Evolutionary conservation across 2,888 invertebrate species (phyloP), one percentile per base, ranked within the genome.

Genomic region (Netelia fuscicornis): DNA sequence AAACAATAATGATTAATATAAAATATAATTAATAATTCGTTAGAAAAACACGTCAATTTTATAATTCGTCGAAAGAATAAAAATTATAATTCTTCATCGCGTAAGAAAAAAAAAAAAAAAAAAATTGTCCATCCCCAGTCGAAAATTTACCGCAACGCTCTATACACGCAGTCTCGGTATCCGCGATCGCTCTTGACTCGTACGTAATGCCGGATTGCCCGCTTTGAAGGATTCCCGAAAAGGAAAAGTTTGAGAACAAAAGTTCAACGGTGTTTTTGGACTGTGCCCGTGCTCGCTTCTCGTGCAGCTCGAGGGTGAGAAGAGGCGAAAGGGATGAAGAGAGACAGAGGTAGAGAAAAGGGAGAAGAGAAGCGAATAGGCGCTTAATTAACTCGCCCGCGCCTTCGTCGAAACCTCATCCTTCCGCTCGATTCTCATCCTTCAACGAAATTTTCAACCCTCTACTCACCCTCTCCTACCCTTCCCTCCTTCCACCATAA

Each of bases 361-460:
- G 37, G 56, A 56, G 58, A 67, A 74, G 83, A 70, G 65, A 85
- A 79, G 83, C 76, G 83, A 88, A 84, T 84, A 64, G 75, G 64
- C 77, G 87, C 83, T 90, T 89, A 87, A 90, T 90, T 89, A 89
- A 89, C 88, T 83, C 81, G 82, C 81, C 62, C 76, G 54, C 81
- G 67, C 58, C 75, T 86, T 70, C 82, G 82, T 60, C 60, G 60
- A 78, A 83, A 42, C 72, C 83, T 79, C 74, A 42, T 67, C 70
- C 78, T 79, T 83, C 62, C 74, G 70, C 58, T 75, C 77, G 23
- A 56, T 78, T 74, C 62, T 65, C 72, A 64, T 80, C 64, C 79
- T 52, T 42, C 54, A 74, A 64, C 60, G 9, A 60, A 78, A 68
- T 68, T 30, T 70, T 78, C 68, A 17, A 23, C 20, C n/a, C 44